Percentiles rank a stretch among this genome's conserved stretches.
phyloP scores from a whole-genome alignment of 2,113 vertebrate genomes.

The Phalacrocorax pelagicus region DNA sequence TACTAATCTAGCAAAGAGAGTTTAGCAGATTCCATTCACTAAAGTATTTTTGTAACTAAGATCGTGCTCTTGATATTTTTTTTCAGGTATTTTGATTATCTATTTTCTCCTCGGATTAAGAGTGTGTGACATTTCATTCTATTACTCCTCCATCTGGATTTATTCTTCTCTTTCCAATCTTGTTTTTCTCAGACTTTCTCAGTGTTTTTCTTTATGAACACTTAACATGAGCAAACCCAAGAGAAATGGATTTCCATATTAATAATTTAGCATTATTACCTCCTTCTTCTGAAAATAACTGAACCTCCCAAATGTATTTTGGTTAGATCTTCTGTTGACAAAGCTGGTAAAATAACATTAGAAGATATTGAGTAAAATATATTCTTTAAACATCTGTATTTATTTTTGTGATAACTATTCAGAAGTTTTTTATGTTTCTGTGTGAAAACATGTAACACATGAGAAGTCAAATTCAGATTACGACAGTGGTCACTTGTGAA shows the following conservation, averaged over 20 bases:
- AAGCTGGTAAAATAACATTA: neutral
- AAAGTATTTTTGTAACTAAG: neutral
- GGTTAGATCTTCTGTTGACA: neutral
- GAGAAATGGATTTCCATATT: neutral
- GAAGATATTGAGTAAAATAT: neutral
- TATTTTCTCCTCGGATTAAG: neutral
- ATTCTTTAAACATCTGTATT: neutral
- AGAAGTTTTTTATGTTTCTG: neutral
- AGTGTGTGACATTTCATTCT: neutral
- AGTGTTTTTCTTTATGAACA: neutral
- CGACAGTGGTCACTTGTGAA: neutral
- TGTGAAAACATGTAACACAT: neutral
- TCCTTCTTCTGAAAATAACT: neutral
- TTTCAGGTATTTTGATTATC: neutral
- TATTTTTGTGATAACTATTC: neutral
- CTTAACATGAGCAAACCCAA: neutral
- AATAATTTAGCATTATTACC: neutral
- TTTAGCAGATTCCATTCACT: neutral
- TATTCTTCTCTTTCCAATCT: neutral
- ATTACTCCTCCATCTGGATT: neutral
- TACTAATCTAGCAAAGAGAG: neutral
- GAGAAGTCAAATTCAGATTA: neutral
- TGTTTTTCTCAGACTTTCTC: neutral
- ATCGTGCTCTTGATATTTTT: neutral
- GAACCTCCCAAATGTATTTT: neutral